phyloP scores from a whole-genome alignment of 2,797 vertebrate genomes.

The Gadopsis bispinosus region DNA sequence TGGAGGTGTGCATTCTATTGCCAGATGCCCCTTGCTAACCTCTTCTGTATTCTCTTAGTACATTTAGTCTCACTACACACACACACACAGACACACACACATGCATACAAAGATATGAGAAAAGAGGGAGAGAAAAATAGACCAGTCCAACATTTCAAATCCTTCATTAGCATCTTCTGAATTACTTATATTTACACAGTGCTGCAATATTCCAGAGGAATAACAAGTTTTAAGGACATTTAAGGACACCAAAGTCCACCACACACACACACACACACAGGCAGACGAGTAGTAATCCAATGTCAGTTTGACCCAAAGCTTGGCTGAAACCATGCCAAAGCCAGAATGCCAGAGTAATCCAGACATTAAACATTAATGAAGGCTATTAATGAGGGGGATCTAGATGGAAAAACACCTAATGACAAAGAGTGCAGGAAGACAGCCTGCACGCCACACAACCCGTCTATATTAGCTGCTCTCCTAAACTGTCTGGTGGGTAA shows the following conservation, averaged over 20 bases:
- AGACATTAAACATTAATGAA: constrained; percentile 74
- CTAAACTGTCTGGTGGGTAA: constrained; percentile 16
- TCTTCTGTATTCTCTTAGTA: constrained; percentile 22
- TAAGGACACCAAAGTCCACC: constrained; percentile 53
- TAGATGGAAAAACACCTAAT: constrained; percentile 57
- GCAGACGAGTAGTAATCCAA: constrained; percentile 49
- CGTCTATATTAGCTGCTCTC: constrained; percentile 28
- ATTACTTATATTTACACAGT: constrained; percentile 41
- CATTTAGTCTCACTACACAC: constrained; percentile 10
- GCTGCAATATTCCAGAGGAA: constrained; percentile 26
- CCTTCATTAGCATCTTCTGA: constrained; percentile 41
- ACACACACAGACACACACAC: constrained; percentile 1
- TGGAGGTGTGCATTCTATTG: constrained; percentile 29
- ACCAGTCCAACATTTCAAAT: constrained; percentile 36
- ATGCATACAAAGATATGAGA: constrained; percentile 5
- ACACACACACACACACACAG: constrained; percentile 23
- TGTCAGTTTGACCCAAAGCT: constrained; percentile 60
- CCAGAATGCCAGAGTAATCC: constrained; percentile 60
- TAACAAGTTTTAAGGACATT: constrained; percentile 47
- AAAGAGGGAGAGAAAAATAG: background rate
- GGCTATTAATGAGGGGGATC: constrained; percentile 59
- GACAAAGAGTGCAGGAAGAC: constrained; percentile 46
- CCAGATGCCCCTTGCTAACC: constrained; percentile 44
- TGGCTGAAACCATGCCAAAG: constrained; percentile 54
- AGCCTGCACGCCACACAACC: constrained; percentile 27